Evolutionary conservation across 2,888 invertebrate genomes (phyloP), one percentile per base, ranked within the genome.

Genomic region (Aporophyla lueneburgensis): DNA sequence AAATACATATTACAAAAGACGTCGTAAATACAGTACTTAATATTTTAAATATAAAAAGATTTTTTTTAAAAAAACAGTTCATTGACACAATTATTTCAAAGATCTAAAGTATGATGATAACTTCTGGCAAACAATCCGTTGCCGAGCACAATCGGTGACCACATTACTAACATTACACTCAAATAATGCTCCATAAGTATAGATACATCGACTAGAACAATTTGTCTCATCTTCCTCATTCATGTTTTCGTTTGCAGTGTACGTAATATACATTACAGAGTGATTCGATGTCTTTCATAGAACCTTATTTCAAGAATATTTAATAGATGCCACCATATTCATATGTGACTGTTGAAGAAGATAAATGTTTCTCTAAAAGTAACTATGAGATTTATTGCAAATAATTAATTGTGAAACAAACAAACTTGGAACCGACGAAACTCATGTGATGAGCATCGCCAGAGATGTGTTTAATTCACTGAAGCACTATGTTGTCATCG

Each of bases 401-500:
- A 67, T 16, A 68, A 27, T 65, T 16, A 12, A 54, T 53, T 14
- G 21, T 40, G 24, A 1, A 53, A 19, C 19, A 51, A 69, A 49
- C 21, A 16, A 69, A 72, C 33, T 61, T 27, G 9, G 6, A 65
- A 61, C 12, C 24, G 46, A 49, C 19, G 24, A 33, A 63, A 40
- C 5, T 66, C 62, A 58, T 56, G 69, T 74, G 49, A 53, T 49
- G 58, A 27, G 21, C 40, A 40, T 59, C 24, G 49, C 43, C 53
- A 21, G 40, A 59, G 16, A 54, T 33, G 49, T 71, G 46, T 54
- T 56, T 14, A 68, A 59, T 68, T 59, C 74, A 76, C 67, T 76
- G 21, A 46, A 80, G 27, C 72, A 78, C 83, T 78, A 62, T 69
- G 58, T 73, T 71, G 68, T 75, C 62, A 33, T 69, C 65, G 62